A percentile compares a stretch with the other conserved stretches of the same genome.
phyloP scores from a whole-genome alignment of 2,888 invertebrate genomes.

The Drosophila fungiperda region DNA sequence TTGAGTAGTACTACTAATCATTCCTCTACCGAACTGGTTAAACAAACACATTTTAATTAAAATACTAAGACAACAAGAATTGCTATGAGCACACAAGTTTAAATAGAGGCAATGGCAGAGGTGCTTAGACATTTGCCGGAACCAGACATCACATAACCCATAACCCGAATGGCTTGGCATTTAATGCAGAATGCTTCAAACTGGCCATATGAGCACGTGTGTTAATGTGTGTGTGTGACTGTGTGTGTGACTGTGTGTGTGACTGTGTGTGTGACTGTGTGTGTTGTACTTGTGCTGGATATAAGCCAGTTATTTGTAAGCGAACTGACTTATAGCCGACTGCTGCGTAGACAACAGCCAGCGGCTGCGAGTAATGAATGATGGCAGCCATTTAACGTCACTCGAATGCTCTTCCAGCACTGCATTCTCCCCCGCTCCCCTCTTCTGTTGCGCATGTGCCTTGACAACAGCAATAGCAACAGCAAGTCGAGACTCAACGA shows the following conservation, averaged over 20 bases:
- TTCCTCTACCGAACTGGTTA: conserved; percentile 13
- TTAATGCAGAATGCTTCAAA: conserved; percentile 39
- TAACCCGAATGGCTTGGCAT: conserved; percentile 52
- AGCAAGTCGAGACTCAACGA: neutral
- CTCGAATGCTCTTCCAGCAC: neutral
- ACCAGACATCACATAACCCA: conserved; percentile 21
- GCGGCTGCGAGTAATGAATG: conserved; percentile 75
- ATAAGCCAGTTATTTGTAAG: conserved; percentile 65
- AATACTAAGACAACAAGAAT: conserved; percentile 77
- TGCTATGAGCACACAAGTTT: conserved; percentile 34
- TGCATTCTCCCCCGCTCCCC: neutral
- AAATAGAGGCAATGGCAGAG: conserved; percentile 38
- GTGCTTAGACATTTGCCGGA: conserved; percentile 8
- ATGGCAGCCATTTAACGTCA: conserved; percentile 74
- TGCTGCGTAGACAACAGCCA: conserved; percentile 60
- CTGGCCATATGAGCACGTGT: conserved; percentile 35
- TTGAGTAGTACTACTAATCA: conserved; percentile 9
- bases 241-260: neutral
- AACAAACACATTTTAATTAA: conserved; percentile 77
- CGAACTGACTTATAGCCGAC: conserved; percentile 49
- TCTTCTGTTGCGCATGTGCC: neutral
- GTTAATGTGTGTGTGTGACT: conserved; percentile 1
- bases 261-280: neutral
- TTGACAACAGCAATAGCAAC: conserved; percentile 21
- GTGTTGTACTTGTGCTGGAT: conserved; percentile 34